Conservation (phyloP, 2,113 vertebrate species). For the Gallinago undulata region DNA sequence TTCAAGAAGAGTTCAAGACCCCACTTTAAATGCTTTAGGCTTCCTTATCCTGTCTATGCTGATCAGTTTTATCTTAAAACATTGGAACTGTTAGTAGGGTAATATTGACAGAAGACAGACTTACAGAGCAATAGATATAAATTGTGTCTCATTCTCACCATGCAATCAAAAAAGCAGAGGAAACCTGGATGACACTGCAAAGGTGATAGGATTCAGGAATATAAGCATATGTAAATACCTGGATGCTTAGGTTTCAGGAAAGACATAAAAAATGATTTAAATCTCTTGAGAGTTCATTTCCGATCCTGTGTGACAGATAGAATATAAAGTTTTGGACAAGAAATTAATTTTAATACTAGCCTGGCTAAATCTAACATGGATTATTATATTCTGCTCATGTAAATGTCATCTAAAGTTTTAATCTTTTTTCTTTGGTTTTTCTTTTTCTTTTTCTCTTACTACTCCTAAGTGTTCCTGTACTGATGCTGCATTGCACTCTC, state of each 20-base stretch:
- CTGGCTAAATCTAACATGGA: neutral
- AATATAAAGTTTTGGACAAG: neutral
- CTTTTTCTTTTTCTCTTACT: neutral
- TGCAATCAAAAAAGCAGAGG: neutral
- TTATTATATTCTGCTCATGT: neutral
- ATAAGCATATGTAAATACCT: neutral
- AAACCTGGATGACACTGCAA: neutral
- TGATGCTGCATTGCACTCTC: neutral
- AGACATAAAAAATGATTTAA: neutral
- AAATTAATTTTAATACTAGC: neutral
- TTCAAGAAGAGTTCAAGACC: neutral
- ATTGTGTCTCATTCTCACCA: neutral
- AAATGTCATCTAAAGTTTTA: neutral
- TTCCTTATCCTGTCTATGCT: neutral
- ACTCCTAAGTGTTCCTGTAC: neutral
- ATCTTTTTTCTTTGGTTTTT: neutral
- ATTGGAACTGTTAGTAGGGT: neutral
- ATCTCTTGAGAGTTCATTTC: neutral
- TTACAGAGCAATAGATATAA: neutral
- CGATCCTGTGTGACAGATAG: neutral
- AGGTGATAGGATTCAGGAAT: neutral
- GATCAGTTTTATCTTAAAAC: neutral
- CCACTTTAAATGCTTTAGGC: neutral
- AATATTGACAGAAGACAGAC: neutral
- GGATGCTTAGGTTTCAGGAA: neutral